Percentiles rank a stretch among this genome's conserved stretches.
Conservation (phyloP, 2,888 invertebrate species). For the Plagiodera versicolora region DNA sequence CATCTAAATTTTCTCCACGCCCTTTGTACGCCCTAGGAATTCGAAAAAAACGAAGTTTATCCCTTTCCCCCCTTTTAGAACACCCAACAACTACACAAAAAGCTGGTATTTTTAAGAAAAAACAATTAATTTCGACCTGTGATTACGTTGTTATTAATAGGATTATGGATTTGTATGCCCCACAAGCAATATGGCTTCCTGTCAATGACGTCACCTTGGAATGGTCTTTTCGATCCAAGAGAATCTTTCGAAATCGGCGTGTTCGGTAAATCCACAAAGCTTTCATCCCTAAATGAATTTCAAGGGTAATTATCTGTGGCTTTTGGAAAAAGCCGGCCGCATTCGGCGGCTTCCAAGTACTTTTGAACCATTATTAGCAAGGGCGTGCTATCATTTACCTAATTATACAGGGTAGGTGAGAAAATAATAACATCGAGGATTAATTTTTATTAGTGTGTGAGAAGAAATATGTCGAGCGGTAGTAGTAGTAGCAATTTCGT, state of each 20-base stretch:
- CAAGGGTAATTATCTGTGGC: neutral
- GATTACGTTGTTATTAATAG: no score
- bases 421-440: slow-evolving; percentile 25
- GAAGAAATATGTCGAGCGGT: slow-evolving; percentile 13
- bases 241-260: neutral
- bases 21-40: no score
- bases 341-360: slow-evolving; percentile 9
- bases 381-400: slow-evolving; percentile 45
- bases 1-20: no score
- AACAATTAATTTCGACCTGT: no score
- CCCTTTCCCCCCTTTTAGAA: no score
- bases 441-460: slow-evolving; percentile 12
- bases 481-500: slow-evolving; percentile 11
- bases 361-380: slow-evolving; percentile 44
- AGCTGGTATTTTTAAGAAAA: no score
- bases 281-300: slow-evolving; percentile 34
- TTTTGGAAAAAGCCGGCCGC: slow-evolving; percentile 2
- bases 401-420: slow-evolving; percentile 47
- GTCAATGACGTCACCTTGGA: neutral
- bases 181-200: no score
- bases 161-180: no score
- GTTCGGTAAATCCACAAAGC: slow-evolving; percentile 29
- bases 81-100: no score
- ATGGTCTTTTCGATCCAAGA: no score
- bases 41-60: no score